These are phyloP conservation scores for Danionella cerebrum DNA, from an alignment of 2,113 vertebrate genomes.

Conservation along the genomic window DNA sequence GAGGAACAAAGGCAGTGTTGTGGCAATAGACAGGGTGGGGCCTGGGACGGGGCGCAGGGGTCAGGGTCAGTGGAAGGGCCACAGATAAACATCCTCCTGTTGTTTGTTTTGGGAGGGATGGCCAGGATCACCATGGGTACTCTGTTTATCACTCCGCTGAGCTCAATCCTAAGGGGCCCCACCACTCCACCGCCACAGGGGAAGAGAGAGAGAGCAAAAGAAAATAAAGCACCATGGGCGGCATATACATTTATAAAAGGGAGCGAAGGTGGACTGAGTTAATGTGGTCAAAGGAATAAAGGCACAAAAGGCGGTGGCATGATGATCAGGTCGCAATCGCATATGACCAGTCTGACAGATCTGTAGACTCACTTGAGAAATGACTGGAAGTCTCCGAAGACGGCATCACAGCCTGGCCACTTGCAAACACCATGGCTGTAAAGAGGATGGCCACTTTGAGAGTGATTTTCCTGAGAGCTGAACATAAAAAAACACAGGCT, in stretches of 20 bases:
- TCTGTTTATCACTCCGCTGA: slow-evolving; percentile 38
- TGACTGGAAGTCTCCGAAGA: slow-evolving; percentile 91
- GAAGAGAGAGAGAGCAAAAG: neutral
- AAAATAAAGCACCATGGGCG: neutral
- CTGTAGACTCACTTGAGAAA: slow-evolving; percentile 85
- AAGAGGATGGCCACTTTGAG: slow-evolving; percentile 77
- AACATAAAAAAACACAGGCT: slow-evolving; percentile 48
- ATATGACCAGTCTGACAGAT: neutral
- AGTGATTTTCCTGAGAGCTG: slow-evolving; percentile 75
- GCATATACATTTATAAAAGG: neutral
- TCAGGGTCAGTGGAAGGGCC: slow-evolving; percentile 35
- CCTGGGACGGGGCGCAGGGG: slow-evolving; percentile 28
- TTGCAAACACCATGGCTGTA: slow-evolving; percentile 97
- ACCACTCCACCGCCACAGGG: slow-evolving; percentile 12
- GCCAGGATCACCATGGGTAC: slow-evolving; percentile 42
- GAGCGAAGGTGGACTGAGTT: neutral
- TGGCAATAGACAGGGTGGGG: slow-evolving; percentile 41
- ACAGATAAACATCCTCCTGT: slow-evolving; percentile 46
- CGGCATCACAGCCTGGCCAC: slow-evolving; percentile 95
- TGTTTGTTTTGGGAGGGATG: slow-evolving; percentile 45
- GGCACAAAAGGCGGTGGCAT: neutral
- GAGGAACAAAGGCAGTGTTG: slow-evolving; percentile 41
- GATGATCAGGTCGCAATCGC: neutral
- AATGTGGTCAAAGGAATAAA: neutral
- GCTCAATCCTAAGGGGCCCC: slow-evolving; percentile 39